Evolutionary conservation across 2,888 invertebrate species (phyloP).

Genomic region (Dryococelus australis): DNA sequence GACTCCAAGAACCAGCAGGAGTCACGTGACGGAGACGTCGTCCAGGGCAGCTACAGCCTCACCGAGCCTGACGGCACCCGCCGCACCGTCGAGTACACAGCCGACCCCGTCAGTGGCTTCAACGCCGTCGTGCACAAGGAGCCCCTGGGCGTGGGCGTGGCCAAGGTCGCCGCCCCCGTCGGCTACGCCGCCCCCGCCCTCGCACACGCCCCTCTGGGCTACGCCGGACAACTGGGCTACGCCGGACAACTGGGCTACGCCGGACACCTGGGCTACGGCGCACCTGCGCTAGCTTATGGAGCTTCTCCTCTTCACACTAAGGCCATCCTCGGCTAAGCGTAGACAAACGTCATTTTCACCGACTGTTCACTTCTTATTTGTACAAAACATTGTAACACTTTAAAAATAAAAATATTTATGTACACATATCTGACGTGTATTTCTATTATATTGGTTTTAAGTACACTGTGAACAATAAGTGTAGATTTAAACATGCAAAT

Average conservation of each 20-base stretch:
- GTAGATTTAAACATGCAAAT: too few species aligned
- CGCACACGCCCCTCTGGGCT: conserved; percentile 51
- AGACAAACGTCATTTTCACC: not conserved
- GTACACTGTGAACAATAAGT: too few species aligned
- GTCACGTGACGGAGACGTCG: too few species aligned
- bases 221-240: conserved; percentile 47
- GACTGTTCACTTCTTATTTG: not conserved
- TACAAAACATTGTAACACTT: not conserved
- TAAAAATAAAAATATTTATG: not conserved
- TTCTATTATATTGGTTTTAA: not conserved
- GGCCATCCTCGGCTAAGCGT: conserved; percentile 42
- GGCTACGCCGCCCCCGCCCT: conserved; percentile 36
- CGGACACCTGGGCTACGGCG: conserved; percentile 39
- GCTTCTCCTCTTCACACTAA: conserved; percentile 50
- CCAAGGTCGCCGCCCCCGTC: conserved; percentile 46
- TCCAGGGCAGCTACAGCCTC: too few species aligned
- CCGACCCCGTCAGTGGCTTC: too few species aligned
- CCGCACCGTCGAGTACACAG: too few species aligned
- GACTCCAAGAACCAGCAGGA: too few species aligned
- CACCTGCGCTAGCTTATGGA: conserved; percentile 36
- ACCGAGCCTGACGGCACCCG: too few species aligned
- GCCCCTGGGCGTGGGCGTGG: conserved; percentile 36
- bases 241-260: not conserved
- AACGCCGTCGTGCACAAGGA: too few species aligned
- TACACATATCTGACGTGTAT: not conserved